A percentile compares a stretch with the other conserved stretches of the same genome.
These are phyloP conservation scores for Rhipidura dahli DNA, from an alignment of 2,113 vertebrate species.

Conservation along the genomic window DNA sequence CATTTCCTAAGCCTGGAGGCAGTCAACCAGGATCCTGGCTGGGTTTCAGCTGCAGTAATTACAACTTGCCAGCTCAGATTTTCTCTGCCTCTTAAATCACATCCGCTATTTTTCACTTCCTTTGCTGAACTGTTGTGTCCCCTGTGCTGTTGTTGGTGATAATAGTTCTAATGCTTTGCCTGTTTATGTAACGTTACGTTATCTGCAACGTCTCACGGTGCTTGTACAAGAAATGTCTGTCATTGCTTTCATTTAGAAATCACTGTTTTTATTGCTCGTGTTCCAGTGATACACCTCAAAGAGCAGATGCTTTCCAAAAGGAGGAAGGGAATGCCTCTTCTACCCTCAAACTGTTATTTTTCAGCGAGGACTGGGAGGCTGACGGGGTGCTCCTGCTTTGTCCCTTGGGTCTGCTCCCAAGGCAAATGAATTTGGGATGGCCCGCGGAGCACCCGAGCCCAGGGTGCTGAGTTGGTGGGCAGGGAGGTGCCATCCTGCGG, in stretches of 20 bases:
- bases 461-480: not conserved
- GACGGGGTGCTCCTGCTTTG: not conserved
- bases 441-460: fast-evolving
- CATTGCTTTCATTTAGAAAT: not conserved
- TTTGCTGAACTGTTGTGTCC: not conserved
- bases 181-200: not conserved
- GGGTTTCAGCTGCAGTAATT: constrained; percentile 55
- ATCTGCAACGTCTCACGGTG: not conserved
- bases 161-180: not conserved
- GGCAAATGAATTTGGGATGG: not conserved
- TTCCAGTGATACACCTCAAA: not conserved
- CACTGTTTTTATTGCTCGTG: not conserved
- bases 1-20: not conserved
- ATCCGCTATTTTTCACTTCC: constrained; percentile 39
- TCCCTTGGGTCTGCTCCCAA: not conserved
- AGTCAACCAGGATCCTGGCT: constrained; percentile 23
- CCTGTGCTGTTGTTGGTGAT: not conserved
- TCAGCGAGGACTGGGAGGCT: fast-evolving
- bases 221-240: constrained; percentile 10
- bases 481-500: not conserved
- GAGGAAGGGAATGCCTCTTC: not conserved
- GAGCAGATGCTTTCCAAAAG: not conserved
- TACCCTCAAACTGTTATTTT: not conserved
- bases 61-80: not conserved
- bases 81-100: constrained; percentile 51